Conservation (phyloP, 2,888 invertebrate species). For the Pollenia labialis region DNA sequence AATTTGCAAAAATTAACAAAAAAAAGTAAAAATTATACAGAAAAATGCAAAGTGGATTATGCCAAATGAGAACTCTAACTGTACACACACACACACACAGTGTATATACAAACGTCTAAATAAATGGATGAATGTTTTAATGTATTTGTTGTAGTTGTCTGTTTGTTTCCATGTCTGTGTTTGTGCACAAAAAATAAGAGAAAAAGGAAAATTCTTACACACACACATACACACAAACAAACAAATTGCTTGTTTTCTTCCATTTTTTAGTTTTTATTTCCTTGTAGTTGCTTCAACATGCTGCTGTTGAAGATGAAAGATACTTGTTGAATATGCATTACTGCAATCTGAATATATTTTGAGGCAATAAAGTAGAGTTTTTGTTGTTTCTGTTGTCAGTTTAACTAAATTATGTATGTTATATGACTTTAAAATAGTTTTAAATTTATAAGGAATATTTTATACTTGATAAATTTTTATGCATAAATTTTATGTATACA, state of each 20-base stretch:
- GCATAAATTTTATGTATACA: neutral
- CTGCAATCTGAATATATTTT: constrained; percentile 63
- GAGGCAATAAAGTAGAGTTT: constrained; percentile 51
- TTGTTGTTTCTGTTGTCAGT: constrained; percentile 23
- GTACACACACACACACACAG: constrained; percentile 10
- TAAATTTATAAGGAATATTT: constrained; percentile 44
- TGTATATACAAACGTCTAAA: neutral
- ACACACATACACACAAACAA: constrained; percentile 5
- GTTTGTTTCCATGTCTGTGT: constrained; percentile 42
- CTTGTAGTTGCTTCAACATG: constrained; percentile 25
- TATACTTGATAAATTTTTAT: constrained; percentile 4
- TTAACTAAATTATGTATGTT: constrained; percentile 55
- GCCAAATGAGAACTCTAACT: constrained; percentile 52
- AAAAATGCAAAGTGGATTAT: constrained; percentile 61
- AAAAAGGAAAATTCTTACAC: constrained; percentile 7
- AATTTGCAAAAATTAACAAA: constrained; percentile 11
- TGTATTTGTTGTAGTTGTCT: constrained; percentile 3
- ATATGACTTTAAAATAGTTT: constrained; percentile 62
- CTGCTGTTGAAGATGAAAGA: constrained; percentile 38
- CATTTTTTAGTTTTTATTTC: constrained; percentile 10
- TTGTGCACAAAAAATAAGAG: neutral
- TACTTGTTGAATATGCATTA: constrained; percentile 70
- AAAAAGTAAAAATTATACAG: constrained; percentile 29
- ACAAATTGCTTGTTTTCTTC: constrained; percentile 33
- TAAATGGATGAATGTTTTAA: neutral